Evolutionary conservation across 2,888 invertebrate genomes (phyloP), one percentile per base, ranked within the genome.

Genomic region (Lumbricus terrestris): DNA sequence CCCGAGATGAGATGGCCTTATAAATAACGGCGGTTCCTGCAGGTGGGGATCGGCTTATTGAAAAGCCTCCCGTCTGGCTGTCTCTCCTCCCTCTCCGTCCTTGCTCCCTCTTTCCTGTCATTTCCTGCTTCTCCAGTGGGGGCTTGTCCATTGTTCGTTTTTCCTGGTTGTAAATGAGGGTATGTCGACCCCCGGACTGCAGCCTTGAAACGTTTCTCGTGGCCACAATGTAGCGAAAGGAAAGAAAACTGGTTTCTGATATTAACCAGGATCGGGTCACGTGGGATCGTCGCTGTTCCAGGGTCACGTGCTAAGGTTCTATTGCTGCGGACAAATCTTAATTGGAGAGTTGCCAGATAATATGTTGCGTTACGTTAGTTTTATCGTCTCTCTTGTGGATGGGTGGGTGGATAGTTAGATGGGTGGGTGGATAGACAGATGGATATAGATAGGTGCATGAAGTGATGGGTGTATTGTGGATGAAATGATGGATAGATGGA

Each of bases 1-100:
- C 37, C 85, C 23, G 85, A 85, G 85, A 85, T 85, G 85, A 37
- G 85, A 35, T 85, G 85, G 85, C 37, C 85, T 85, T 85, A 85
- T 85, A 35, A 85, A 85, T 85, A 35, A 85, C 35, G 85, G 35
- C 18, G 85, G 37, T 34, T 34, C 18, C 37, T 20, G n/a, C n/a
- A n/a, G 85, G 35, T 85, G 85, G 85, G 35, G 34, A 35, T 85
- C 85, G 85, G 85, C 85, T 85, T 69, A 69, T 69, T 69, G 69
- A 69, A 69, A 69, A n/a, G 69, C 69, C 69, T 69, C 69, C 69
- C 69, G 29, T n/a, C 69, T n/a, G 69, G 29, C n/a, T 29, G 29
- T 69, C 54, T 69, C 69, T n/a, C 69, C 69, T n/a, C n/a, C n/a
- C n/a, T n/a, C n/a, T n/a, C 69, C 69, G 69, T 69, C 69, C 69